Evolutionary conservation across 1,140 invertebrate species (phyloP), one percentile per base, ranked within the genome.

Genomic region (Ephestia elutella): DNA sequence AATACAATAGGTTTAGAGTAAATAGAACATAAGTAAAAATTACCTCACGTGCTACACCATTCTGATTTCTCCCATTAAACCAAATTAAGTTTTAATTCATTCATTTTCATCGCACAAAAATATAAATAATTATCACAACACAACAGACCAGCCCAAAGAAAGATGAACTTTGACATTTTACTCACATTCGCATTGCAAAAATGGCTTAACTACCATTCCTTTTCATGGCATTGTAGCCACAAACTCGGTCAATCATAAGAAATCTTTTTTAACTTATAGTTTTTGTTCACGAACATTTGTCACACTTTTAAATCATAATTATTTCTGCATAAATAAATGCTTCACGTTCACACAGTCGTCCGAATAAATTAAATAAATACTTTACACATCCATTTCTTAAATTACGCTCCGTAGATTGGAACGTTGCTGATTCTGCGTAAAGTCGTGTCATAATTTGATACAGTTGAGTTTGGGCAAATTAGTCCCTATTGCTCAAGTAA

Each of bases 161-260:
- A 55, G 63, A 70, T 80, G 80, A 83, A 83, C 80, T 83, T 83
- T 83, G 80, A 83, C 80, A 83, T 83, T 83, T 82, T 70, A 56
- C 49, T 49, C 58, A 56, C 51, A 58, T 56, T 60, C 63, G 53
- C 71, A 70, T 69, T 71, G 54, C 61, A 70, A 75, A 67, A 80
- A 80, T 69, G 68, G 63, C 72, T 49, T 70, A 76, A 59, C 64
- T 57, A 59, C 65, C 73, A 71, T 74, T 75, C 68, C 73, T 66
- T 71, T 78, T 68, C 65, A 71, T 57, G 62, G 62, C 30, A 49
- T 56, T 55, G 30, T 54, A 60, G n/a, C 13, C 56, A 20, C 15
- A 19, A 60, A 3, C 20, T 20, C 7, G 44, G 4, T 5, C 10
- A 44, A 15, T 4, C 10, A 44, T n/a, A 10, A 17, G n/a, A 3